Evolutionary conservation across 2,888 invertebrate species (phyloP), one percentile per base, ranked within the genome.

Genomic region (Epinotia ramella): DNA sequence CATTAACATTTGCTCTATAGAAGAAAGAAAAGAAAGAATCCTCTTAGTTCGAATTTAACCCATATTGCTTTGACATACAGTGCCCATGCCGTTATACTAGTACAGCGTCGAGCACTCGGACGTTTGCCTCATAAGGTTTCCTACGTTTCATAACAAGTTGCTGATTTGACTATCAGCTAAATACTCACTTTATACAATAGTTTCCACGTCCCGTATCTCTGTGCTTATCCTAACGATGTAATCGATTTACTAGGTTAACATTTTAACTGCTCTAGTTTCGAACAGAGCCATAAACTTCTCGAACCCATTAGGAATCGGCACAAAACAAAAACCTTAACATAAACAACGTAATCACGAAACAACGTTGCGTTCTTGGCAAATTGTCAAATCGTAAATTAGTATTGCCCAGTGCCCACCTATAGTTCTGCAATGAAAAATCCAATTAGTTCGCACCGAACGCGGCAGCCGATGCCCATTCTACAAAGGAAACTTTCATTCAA

Each of bases 361-460:
- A 73, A 71, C 67, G 76, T 67, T 56, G 65, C 72, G 20, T 46
- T 66, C 70, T 67, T 76, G 76, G 79, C 80, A 79, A 81, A 84
- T 80, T 79, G 67, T 64, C 70, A 80, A 82, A 82, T 81, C 81
- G 81, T 86, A 84, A 75, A 75, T 77, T 77, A 85, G 81, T 82
- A 80, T 40, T 40, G 33, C 53, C 49, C 66, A 12, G 80, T 81
- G 77, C 77, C 79, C 81, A 83, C 77, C 80, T 76, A 78, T 78
- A 78, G 76, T 79, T 74, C 67, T 71, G 79, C 77, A 83, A 82
- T 84, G 83, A 81, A 84, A 85, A 86, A 83, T 86, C 80, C 87
- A 86, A 86, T 86, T 86, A 85, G 80, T 78, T 78, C 77, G 74
- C 68, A 63, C 78, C 60, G 53, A 67, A 72, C 56, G 74, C 9